Conservation (phyloP, 2,797 vertebrate species). For the Scomberomorus guttatus region DNA sequence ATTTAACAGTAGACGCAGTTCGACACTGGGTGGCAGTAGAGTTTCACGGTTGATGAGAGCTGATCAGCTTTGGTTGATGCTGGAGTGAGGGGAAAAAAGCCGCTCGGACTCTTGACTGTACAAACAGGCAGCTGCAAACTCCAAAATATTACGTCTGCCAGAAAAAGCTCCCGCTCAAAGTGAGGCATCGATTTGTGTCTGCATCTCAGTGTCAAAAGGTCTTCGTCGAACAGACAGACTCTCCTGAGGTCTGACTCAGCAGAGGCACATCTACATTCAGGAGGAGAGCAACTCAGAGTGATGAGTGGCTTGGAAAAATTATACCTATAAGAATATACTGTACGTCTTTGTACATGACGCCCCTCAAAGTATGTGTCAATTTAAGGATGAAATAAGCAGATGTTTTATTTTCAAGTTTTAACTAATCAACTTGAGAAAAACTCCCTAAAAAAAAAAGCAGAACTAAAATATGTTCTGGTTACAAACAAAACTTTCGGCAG, state of each 20-base stretch:
- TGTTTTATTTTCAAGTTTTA: background rate
- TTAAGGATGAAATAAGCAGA: slow-evolving; percentile 12
- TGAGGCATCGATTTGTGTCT: slow-evolving; percentile 48
- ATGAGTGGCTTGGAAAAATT: slow-evolving; percentile 9
- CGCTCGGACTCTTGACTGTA: background rate
- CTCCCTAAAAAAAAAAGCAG: slow-evolving; percentile 1
- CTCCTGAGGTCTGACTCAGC: slow-evolving; percentile 70
- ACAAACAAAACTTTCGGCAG: slow-evolving; percentile 32
- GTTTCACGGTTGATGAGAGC: slow-evolving; percentile 15
- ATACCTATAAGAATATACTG: background rate
- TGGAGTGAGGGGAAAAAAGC: background rate
- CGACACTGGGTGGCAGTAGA: slow-evolving; percentile 72
- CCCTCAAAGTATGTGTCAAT: background rate
- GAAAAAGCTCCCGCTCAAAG: slow-evolving; percentile 33
- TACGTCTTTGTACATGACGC: background rate
- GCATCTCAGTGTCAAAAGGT: slow-evolving; percentile 54
- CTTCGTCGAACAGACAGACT: background rate
- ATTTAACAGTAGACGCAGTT: background rate
- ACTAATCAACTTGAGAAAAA: slow-evolving; percentile 13
- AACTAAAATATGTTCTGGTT: background rate
- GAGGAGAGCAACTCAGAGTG: background rate
- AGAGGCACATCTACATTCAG: slow-evolving; percentile 38
- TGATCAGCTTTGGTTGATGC: background rate
- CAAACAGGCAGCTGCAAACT: slow-evolving; percentile 40
- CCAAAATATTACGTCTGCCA: slow-evolving; percentile 44